Base-by-base conservation (phyloP, 2,797 vertebrate species). In the Onychomys torridus region DNA sequence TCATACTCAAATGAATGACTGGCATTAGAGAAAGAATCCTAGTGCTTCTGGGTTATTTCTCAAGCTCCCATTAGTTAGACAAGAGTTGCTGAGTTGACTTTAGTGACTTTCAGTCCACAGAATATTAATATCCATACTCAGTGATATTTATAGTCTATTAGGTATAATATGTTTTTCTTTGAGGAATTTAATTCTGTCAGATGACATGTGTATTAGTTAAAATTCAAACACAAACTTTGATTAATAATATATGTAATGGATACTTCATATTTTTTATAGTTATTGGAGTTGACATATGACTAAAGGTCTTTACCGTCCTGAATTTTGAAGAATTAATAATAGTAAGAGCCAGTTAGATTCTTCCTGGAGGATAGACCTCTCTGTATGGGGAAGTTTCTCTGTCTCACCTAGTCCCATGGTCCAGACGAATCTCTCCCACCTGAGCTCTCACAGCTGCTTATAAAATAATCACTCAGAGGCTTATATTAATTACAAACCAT, bases 111-210 rank as follows among this genome's bases (percentile, higher is more conserved):
- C 10, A 37, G 11, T 34, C 4, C 55, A 25, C 29, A 61, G 13
- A 89, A 29, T 95, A 57, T 90, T 81, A 55, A 88, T 57, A 59
- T 63, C 49, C 29, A 76, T 3, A 63, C 3, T 77, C 63, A 93
- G 8, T 79, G n/a, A 78, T 78, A 77, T 89, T 83, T 82, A 63
- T 25, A 87, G 43, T 25, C 19, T 78, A 43, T 88, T 85, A 34
- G 75, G 37, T 91, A 34, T 83, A 46, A 9, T 34, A 69, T 78
- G 77, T 52, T 95, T 95, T 27, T 37, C 61, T 57, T 94, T 27
- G n/a, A 94, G 7, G 37, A 91, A 78, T 81, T 90, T 81, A 89
- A 40, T 92, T 8, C 37, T 49, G 87, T 93, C 21, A 71, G 91
- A 93, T 79, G 57, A 93, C 17, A 34, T 25, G 12, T 43, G 0